Conservation (phyloP, 1,140 invertebrate genomes). For the Rhysida immarginata region DNA sequence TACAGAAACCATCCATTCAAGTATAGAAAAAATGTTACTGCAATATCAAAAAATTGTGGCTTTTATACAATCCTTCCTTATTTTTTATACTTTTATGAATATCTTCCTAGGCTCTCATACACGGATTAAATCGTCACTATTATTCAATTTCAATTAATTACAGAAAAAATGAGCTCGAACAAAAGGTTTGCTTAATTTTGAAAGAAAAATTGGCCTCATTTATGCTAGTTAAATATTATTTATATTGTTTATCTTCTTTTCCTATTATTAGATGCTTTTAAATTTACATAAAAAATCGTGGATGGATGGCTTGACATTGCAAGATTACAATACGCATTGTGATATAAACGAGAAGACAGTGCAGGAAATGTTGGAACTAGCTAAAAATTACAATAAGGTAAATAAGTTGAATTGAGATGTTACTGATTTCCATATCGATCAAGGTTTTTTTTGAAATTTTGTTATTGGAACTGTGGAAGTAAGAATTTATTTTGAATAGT, state of each 20-base stretch:
- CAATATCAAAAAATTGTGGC: not conserved
- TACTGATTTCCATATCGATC: not conserved
- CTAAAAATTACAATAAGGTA: constrained; percentile 97
- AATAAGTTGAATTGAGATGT: constrained; percentile 1
- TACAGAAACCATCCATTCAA: constrained; percentile 97
- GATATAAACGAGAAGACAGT: constrained; percentile 72
- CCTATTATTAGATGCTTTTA: constrained; percentile 64
- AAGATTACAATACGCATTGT: constrained; percentile 91
- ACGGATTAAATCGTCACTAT: constrained; percentile 96
- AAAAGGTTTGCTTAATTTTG: constrained; percentile 40
- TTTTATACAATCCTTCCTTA: not conserved
- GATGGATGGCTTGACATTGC: constrained; percentile 92
- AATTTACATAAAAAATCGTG: constrained; percentile 99
- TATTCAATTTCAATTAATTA: constrained; percentile 99
- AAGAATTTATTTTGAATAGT: constrained; percentile 33
- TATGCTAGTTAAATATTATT: not conserved
- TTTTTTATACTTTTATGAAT: not conserved
- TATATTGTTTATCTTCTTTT: not conserved
- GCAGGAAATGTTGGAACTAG: constrained; percentile 89
- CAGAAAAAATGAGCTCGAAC: constrained; percentile 95
- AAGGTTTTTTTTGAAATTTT: not conserved
- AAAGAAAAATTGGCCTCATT: not conserved
- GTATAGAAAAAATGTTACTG: constrained; percentile 19
- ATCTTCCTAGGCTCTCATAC: constrained; percentile 71
- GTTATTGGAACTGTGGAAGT: not conserved